Conservation (phyloP, 64 coral and sea anemone species). For the Cladopsammia gracilis region DNA sequence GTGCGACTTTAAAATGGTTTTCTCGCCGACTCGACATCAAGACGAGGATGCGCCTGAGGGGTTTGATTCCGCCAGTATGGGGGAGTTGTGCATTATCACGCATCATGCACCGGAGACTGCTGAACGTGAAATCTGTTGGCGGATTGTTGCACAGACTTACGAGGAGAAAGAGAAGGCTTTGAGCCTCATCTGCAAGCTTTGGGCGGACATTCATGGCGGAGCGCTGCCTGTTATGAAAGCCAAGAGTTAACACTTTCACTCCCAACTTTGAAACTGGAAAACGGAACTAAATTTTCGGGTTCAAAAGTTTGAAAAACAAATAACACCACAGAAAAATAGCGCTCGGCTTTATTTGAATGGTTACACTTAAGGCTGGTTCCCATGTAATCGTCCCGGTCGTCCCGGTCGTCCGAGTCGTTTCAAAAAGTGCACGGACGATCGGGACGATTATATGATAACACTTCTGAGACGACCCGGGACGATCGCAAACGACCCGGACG, state of each 20-base stretch:
- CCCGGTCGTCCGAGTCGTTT: too few species aligned
- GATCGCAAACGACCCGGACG: too few species aligned
- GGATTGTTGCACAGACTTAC: constrained; percentile 91
- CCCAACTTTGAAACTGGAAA: too few species aligned
- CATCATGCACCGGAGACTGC: constrained; percentile 49
- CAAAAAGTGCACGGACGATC: too few species aligned
- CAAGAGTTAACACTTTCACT: not conserved
- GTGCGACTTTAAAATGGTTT: constrained; percentile 94
- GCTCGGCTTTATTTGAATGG: too few species aligned
- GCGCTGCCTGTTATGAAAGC: constrained; percentile 93
- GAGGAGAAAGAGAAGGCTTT: constrained; percentile 98
- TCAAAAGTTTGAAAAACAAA: too few species aligned
- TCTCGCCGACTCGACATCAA: constrained; percentile 43
- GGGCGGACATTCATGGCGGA: constrained; percentile 87
- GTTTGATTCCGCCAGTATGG: constrained; percentile 93
- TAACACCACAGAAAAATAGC: too few species aligned
- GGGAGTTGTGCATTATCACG: constrained; percentile 86
- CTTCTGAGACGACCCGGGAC: too few species aligned
- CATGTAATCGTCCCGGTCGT: too few species aligned
- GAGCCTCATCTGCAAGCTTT: constrained; percentile 88
- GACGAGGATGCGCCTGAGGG: constrained; percentile 49
- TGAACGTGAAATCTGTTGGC: constrained; percentile 74
- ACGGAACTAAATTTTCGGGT: too few species aligned
- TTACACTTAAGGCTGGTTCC: too few species aligned
- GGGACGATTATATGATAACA: too few species aligned